Evolutionary conservation across 2,113 vertebrate genomes (phyloP).

Genomic region (Pachycephala philippinensis): DNA sequence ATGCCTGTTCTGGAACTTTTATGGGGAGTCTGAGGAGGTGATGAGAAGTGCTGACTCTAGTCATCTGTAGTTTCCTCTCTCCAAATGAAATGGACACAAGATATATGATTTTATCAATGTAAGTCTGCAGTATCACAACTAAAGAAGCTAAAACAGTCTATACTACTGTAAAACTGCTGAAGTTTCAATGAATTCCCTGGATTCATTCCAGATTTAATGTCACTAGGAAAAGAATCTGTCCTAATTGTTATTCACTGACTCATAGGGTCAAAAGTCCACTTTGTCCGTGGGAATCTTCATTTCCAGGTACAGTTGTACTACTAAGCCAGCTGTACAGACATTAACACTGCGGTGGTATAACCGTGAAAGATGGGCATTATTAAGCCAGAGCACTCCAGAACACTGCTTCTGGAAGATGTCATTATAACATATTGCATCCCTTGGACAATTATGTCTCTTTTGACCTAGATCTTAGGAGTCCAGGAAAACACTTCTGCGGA

Average conservation of each 20-base stretch:
- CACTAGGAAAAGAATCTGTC: not conserved
- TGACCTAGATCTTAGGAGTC: not conserved
- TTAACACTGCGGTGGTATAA: not conserved
- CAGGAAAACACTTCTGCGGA: not conserved
- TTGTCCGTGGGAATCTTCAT: not conserved
- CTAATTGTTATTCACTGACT: not conserved
- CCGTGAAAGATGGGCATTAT: not conserved
- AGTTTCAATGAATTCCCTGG: not conserved
- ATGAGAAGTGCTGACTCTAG: not conserved
- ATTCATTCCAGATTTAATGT: not conserved
- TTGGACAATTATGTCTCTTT: not conserved
- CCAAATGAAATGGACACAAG: not conserved
- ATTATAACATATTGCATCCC: not conserved
- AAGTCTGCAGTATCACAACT: not conserved
- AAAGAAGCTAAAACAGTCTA: not conserved
- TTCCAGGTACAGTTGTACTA: not conserved
- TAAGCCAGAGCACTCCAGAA: not conserved
- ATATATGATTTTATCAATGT: not conserved
- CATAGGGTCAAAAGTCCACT: not conserved
- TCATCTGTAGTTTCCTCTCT: not conserved
- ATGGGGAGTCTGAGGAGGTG: not conserved
- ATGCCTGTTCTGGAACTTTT: not conserved
- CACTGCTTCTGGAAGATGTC: not conserved
- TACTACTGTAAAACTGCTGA: not conserved
- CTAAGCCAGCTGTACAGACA: not conserved